Evolutionary conservation across 2,797 vertebrate species (phyloP), one percentile per base, ranked within the genome.

Genomic region (Gallinago stenura): DNA sequence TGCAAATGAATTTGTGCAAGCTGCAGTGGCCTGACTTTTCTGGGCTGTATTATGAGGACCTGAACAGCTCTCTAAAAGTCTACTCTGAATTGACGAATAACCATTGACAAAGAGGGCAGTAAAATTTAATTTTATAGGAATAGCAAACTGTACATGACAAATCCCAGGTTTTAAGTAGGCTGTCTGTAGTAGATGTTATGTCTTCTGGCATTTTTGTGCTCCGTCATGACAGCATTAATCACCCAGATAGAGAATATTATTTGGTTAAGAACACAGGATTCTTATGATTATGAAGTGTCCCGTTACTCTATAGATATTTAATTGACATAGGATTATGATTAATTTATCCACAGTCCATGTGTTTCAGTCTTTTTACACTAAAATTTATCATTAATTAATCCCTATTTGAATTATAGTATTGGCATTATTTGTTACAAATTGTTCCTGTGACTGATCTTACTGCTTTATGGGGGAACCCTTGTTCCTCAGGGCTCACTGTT

Each of bases 291-390:
- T 70, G 33, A 93, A 85, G 41, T 70, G 78, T 85, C 87, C 54
- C 31, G 73, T 94, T 96, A 51, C 80, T 92, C 76, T 95, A 66
- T 35, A 87, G 83, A 88, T 96, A 95, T 91, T 68, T 94, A 95
- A 94, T 88, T 93, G 83, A 35, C 35, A 78, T 95, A 89, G 57
- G 77, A 93, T 96, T 76, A 51, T 85, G 62, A 93, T 78, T 17
- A 93, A 95, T 90, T 96, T 80, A 93, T 84, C 46, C 92, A 65
- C 41, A 87, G 45, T 26, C 17, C 11, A 41, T 39, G 12, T 8
- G 69, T 94, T 93, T 75, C 31, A 54, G 3, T 2, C 1, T 41
- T 62, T 83, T 92, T 53, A 11, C 92, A 39, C 35, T 70, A 53
- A 89, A 94, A 89, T 79, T 66, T 65, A 65, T 84, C 53, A 46